Percentiles rank a stretch among this genome's conserved stretches.
Conservation (phyloP, 1,140 invertebrate species). For the Drosophila arizonae region DNA sequence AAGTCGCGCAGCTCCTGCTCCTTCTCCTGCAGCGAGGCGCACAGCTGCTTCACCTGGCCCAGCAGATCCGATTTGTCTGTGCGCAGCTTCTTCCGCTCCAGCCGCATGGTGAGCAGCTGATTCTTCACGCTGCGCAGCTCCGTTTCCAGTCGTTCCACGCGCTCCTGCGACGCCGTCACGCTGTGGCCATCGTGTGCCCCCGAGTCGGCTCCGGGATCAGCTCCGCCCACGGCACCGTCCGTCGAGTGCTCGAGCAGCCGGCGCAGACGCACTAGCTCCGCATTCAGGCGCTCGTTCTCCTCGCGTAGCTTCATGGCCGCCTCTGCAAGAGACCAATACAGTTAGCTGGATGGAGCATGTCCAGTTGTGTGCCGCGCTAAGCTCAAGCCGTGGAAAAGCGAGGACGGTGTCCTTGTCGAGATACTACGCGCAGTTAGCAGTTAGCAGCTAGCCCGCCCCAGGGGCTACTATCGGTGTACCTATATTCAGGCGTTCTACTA, state of each 20-base stretch:
- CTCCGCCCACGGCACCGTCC: slow-evolving; percentile 77
- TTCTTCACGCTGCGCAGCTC: slow-evolving; percentile 86
- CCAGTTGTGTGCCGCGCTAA: slow-evolving; percentile 21
- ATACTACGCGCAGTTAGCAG: slow-evolving; percentile 16
- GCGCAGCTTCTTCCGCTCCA: slow-evolving; percentile 94
- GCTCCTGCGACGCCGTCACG: slow-evolving; percentile 57
- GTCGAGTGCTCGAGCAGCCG: slow-evolving; percentile 83
- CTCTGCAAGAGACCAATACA: slow-evolving; percentile 50
- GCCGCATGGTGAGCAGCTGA: slow-evolving; percentile 88
- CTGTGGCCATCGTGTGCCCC: slow-evolving; percentile 52
- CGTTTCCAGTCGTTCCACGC: slow-evolving; percentile 84
- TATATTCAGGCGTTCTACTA: background rate
- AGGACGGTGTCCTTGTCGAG: slow-evolving; percentile 9
- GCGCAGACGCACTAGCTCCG: slow-evolving; percentile 86
- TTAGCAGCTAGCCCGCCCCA: slow-evolving; percentile 29
- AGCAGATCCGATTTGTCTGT: slow-evolving; percentile 96
- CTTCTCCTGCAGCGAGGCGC: slow-evolving; percentile 96
- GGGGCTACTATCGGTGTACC: background rate
- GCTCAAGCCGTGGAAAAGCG: slow-evolving; percentile 57
- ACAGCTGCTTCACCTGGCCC: slow-evolving; percentile 97
- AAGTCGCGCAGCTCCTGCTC: slow-evolving; percentile 96
- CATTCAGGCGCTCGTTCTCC: slow-evolving; percentile 87
- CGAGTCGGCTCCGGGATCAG: slow-evolving; percentile 59
- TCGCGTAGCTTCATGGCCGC: slow-evolving; percentile 84
- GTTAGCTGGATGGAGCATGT: background rate